Evolutionary conservation across 2,888 invertebrate species (phyloP).

Genomic region (Gari tellinella): DNA sequence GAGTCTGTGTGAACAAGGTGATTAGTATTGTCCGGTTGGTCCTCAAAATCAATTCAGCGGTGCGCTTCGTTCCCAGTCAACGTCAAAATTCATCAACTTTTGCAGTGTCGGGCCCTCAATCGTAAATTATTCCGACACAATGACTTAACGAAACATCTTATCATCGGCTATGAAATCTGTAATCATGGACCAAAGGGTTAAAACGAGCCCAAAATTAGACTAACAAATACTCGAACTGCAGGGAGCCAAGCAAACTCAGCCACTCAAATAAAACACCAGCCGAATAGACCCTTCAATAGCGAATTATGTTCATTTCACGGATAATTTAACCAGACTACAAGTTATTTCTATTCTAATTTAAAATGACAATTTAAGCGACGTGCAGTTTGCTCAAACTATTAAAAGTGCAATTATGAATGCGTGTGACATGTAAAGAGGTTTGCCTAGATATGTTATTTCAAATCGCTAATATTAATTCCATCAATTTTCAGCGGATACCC

Average conservation of each 20-base stretch:
- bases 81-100: slow-evolving; percentile 45
- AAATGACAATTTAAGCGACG: too few relatives aligned
- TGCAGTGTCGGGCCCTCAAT: slow-evolving; percentile 19
- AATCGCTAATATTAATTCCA: too few relatives aligned
- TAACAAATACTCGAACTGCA: slow-evolving; percentile 45
- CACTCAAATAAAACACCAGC: slow-evolving; percentile 31
- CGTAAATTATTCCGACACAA: slow-evolving; percentile 54
- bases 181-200: slow-evolving; percentile 44
- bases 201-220: slow-evolving; percentile 61
- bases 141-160: slow-evolving; percentile 48
- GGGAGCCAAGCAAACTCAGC: slow-evolving; percentile 23
- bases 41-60: slow-evolving; percentile 30
- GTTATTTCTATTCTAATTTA: too few relatives aligned
- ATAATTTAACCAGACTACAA: slow-evolving; percentile 14
- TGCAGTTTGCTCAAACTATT: too few relatives aligned
- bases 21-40: slow-evolving; percentile 44
- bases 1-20: slow-evolving; percentile 48
- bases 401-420: too few relatives aligned
- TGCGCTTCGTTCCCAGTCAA: slow-evolving; percentile 41
- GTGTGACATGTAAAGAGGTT: too few relatives aligned
- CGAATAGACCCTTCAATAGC: slow-evolving; percentile 4
- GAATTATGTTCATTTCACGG: slow-evolving; percentile 33
- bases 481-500: too few relatives aligned
- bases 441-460: too few relatives aligned
- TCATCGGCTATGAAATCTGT: slow-evolving; percentile 31